Percentiles rank a stretch among this genome's conserved stretches.
phyloP scores from a whole-genome alignment of 1,140 invertebrate genomes.

The Luehdorfia chinensis region DNA sequence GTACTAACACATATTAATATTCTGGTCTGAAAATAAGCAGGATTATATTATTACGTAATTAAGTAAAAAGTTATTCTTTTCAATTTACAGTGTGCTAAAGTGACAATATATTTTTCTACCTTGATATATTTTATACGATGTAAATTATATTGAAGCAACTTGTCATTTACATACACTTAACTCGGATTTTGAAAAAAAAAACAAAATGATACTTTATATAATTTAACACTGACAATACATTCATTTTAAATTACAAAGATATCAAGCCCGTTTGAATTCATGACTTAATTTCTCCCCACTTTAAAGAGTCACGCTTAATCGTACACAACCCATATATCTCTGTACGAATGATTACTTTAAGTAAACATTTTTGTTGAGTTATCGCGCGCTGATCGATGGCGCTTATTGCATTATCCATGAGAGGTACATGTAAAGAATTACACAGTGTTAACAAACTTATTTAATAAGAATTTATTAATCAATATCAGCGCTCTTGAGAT shows the following conservation, averaged over 20 bases:
- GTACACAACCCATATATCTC: slow-evolving; percentile 6
- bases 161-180: slow-evolving; percentile 13
- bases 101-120: no score
- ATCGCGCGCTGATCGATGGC: slow-evolving; percentile 3
- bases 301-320: slow-evolving; percentile 4
- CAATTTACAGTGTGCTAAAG: no score
- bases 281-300: slow-evolving; percentile 17
- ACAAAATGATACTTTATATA: slow-evolving; percentile 14
- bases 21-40: no score
- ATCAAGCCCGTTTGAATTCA: slow-evolving; percentile 9
- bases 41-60: no score
- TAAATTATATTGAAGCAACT: slow-evolving; percentile 2
- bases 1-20: no score
- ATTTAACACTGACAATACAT: slow-evolving; percentile 9
- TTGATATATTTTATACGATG: slow-evolving; percentile 10
- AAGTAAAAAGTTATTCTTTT: no score
- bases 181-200: background rate
- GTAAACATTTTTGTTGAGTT: slow-evolving; percentile 13
- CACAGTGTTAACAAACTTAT: slow-evolving; percentile 12
- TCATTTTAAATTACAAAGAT: slow-evolving; percentile 7
- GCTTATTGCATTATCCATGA: slow-evolving; percentile 6
- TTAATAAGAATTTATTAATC: slow-evolving; percentile 9
- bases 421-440: slow-evolving; percentile 7
- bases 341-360: slow-evolving; percentile 14
- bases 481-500: slow-evolving; percentile 7